These are phyloP conservation scores for Chesias legatella DNA, from an alignment of 2,888 invertebrate genomes.

Conservation along the genomic window DNA sequence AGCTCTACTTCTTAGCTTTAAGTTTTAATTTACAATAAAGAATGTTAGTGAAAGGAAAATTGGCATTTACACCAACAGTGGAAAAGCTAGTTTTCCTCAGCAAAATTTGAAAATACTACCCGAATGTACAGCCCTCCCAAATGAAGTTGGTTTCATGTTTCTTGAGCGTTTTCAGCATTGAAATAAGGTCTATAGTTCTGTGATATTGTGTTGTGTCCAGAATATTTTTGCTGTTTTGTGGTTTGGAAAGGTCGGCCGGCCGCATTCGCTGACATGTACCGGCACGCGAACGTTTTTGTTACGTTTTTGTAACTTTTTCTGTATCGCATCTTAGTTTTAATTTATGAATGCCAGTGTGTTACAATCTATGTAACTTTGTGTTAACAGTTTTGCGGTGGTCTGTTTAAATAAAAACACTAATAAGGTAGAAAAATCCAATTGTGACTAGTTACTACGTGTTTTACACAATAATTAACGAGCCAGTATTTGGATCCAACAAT, in stretches of 20 bases:
- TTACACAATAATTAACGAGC: too few species aligned
- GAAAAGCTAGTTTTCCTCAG: constrained; percentile 77
- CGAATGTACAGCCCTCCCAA: constrained; percentile 50
- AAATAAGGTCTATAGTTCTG: constrained; percentile 38
- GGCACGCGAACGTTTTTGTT: constrained; percentile 77
- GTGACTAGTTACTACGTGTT: not conserved
- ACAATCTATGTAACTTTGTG: too few species aligned
- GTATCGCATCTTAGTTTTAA: constrained; percentile 52
- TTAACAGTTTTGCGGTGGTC: too few species aligned
- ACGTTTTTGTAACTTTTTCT: constrained; percentile 47
- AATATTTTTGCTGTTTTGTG: constrained; percentile 49
- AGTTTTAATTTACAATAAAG: constrained; percentile 38
- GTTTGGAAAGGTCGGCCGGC: constrained; percentile 53
- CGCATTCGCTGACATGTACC: constrained; percentile 73
- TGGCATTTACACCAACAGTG: constrained; percentile 74
- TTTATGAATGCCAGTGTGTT: constrained; percentile 28
- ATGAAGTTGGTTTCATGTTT: constrained; percentile 26
- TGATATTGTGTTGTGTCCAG: constrained; percentile 29
- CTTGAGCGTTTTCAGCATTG: constrained; percentile 3
- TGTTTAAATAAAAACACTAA: too few species aligned
- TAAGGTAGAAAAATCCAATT: too few species aligned
- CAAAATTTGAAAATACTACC: constrained; percentile 70
- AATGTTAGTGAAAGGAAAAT: constrained; percentile 61
- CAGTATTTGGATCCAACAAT: too few species aligned
- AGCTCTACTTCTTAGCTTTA: constrained; percentile 34